Conservation (phyloP, 2,888 invertebrate genomes). For the Tenodera sinensis region DNA sequence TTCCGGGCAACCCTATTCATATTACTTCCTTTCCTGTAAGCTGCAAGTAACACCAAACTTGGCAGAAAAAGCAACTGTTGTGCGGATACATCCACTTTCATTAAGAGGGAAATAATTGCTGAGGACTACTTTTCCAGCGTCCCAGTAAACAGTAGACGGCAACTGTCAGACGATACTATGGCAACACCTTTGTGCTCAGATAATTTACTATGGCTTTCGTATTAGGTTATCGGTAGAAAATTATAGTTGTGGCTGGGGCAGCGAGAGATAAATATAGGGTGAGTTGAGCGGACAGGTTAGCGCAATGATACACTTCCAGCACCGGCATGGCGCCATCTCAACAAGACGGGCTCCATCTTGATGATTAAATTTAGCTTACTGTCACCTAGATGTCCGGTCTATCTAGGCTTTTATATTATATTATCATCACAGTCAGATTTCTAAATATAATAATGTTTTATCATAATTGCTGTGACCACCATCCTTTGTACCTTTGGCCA, state of each 20-base stretch:
- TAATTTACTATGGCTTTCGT: neutral
- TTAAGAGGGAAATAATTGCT: no score
- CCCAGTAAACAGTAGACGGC: neutral
- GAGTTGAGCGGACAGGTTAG: constrained; percentile 9
- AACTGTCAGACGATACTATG: neutral
- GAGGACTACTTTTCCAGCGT: neutral
- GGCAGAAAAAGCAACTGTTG: no score
- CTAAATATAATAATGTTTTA: no score
- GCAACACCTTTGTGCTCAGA: neutral
- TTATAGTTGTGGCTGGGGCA: constrained; percentile 3
- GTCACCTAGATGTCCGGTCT: neutral
- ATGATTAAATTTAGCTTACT: neutral
- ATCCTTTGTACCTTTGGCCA: no score
- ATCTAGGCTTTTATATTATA: no score
- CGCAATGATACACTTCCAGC: constrained; percentile 14
- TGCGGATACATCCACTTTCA: no score
- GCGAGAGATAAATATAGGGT: constrained; percentile 19
- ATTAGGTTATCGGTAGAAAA: neutral
- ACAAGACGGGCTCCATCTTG: neutral
- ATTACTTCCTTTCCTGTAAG: no score
- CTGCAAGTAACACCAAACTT: no score
- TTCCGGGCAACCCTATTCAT: no score
- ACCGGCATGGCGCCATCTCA: neutral
- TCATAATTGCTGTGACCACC: no score
- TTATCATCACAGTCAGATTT: no score